A percentile compares a stretch with the other conserved stretches of the same genome.
phyloP scores from a whole-genome alignment of 1,140 invertebrate genomes.

The Sweltsa coloradensis region DNA sequence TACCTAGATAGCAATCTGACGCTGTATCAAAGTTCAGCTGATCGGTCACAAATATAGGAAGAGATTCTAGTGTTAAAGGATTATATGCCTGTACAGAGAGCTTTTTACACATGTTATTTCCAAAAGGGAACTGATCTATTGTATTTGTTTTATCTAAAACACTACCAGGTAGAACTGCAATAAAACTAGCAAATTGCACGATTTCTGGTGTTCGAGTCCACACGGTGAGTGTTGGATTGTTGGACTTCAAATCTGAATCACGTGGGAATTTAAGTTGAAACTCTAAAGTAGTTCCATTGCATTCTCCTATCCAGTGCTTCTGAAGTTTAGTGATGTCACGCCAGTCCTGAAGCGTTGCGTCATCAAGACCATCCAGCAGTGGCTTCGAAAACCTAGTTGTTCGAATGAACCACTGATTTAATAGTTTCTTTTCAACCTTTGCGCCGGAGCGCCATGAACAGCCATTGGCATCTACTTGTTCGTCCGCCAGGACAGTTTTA shows the following conservation, averaged over 20 bases:
- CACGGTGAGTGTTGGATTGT: slow-evolving; percentile 35
- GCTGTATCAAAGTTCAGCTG: slow-evolving; percentile 32
- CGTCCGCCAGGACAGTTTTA: slow-evolving; percentile 92
- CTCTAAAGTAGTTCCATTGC: slow-evolving; percentile 65
- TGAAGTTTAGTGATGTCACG: slow-evolving; percentile 82
- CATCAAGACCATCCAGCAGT: slow-evolving; percentile 56
- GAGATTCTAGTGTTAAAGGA: slow-evolving; percentile 52
- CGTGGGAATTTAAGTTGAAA: slow-evolving; percentile 44
- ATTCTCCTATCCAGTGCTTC: slow-evolving; percentile 91
- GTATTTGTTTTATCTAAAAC: slow-evolving; percentile 4
- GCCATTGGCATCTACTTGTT: slow-evolving; percentile 90
- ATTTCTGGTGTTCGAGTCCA: slow-evolving; percentile 72
- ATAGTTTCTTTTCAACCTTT: slow-evolving; percentile 75
- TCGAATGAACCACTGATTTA: slow-evolving; percentile 93
- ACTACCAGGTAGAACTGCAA: slow-evolving; percentile 28
- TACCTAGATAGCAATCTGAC: slow-evolving; percentile 56
- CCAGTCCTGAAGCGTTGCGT: slow-evolving; percentile 58
- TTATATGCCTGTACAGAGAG: slow-evolving; percentile 47
- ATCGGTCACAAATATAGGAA: slow-evolving; percentile 62
- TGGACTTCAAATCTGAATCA: slow-evolving; percentile 26
- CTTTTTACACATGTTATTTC: slow-evolving; percentile 9
- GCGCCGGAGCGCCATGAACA: slow-evolving; percentile 95
- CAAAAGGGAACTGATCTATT: neutral
- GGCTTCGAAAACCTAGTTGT: slow-evolving; percentile 79
- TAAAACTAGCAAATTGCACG: slow-evolving; percentile 45